Evolutionary conservation across 2,113 vertebrate genomes (phyloP).

Genomic region (Brachionichthys hirsutus): DNA sequence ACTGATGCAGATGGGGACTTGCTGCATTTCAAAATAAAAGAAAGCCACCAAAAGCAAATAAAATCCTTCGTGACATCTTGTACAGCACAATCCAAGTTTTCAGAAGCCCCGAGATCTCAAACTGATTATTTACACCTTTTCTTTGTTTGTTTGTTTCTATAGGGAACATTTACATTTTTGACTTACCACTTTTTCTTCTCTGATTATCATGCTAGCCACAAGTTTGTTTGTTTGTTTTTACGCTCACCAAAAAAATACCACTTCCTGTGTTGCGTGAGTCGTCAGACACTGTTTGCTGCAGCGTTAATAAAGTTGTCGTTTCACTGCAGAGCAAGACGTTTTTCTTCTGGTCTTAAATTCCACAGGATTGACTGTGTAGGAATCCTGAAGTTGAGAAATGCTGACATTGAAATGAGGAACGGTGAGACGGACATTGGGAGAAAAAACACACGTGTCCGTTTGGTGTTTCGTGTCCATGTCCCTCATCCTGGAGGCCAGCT

Average conservation of each 20-base stretch:
- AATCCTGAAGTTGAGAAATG: conserved; percentile 94
- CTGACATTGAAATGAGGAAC: conserved; percentile 93
- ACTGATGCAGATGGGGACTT: too few species aligned
- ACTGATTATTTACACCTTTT: too few species aligned
- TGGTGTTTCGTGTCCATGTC: conserved; percentile 93
- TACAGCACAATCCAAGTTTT: too few species aligned
- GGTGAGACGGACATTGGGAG: conserved; percentile 95
- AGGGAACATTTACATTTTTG: background rate
- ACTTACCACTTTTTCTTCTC: background rate
- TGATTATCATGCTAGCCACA: background rate
- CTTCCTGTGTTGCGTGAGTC: conserved; percentile 43
- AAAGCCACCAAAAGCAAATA: too few species aligned
- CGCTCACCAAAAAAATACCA: conserved; percentile 27
- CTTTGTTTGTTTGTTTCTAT: too few species aligned
- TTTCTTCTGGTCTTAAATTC: background rate
- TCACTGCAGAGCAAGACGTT: too few species aligned
- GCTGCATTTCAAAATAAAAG: too few species aligned
- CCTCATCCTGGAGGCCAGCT: conserved; percentile 83
- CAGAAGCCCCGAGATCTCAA: too few species aligned
- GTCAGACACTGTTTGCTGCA: conserved; percentile 17
- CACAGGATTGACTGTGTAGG: conserved; percentile 95
- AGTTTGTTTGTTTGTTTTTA: too few species aligned
- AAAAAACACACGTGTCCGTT: conserved; percentile 92
- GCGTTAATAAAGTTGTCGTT: background rate
- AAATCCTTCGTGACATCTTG: too few species aligned